Evolutionary conservation across 2,797 vertebrate genomes (phyloP), one percentile per base, ranked within the genome.

Genomic region (Kryptopterus vitreolus): DNA sequence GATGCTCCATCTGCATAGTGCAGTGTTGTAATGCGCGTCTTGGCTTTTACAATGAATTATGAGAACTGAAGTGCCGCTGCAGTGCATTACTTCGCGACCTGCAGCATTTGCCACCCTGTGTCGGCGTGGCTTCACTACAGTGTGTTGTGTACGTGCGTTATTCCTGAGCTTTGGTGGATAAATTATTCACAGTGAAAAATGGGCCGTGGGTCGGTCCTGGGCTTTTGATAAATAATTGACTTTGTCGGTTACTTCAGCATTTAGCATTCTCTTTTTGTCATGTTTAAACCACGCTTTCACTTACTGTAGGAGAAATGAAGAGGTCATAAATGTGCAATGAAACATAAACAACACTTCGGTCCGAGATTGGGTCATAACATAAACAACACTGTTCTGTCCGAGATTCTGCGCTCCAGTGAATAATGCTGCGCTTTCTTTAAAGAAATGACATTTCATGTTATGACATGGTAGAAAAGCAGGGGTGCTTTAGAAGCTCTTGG

Each of bases 151-250:
- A 76, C 61, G 18, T 43, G 61, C 55, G 58, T 72, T 63, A 57
- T 69, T 58, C 15, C 53, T 55, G 10, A 35, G 63, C 50, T 73
- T 65, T 70, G 26, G 50, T 46, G 20, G 22, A 77, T 89, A 65
- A 87, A 89, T 87, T 26, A 87, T 87, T 76, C n/a, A 87, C 50
- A 43, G 1, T 73, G 26, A 53, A 85, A 76, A 83, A 26, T 38
- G 24, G 26, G 35, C 76, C 48, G 9, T 82, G 50, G 75, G 77
- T 78, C 77, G 81, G 86, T n/a, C n/a, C 81, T 69, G 71, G 63
- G 59, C 55, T 76, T 84, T 81, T 78, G 63, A 84, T 84, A 84
- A 86, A 83, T 87, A 82, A 88, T 81, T 79, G 69, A 82, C 72
- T 76, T 76, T 59, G 73, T 76, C 29, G 62, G 73, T 83, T 82